Evolutionary conservation across 2,888 invertebrate species (phyloP).

Genomic region (Miltochrista miniata): DNA sequence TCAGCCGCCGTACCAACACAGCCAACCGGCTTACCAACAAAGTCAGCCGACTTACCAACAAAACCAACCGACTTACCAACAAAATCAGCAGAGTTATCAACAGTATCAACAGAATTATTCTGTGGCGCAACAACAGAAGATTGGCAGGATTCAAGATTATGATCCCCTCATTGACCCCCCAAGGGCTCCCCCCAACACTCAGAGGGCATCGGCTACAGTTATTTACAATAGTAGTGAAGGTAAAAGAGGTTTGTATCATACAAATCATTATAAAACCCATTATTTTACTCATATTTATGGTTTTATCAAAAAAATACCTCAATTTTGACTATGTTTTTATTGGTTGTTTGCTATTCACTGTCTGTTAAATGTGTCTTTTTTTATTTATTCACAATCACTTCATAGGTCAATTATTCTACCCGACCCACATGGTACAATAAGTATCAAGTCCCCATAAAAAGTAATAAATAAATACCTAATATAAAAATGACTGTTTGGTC

Average conservation of each 20-base stretch:
- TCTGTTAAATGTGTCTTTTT: too few relatives aligned
- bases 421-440: too few relatives aligned
- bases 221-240: constrained; percentile 88
- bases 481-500: too few relatives aligned
- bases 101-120: constrained; percentile 53
- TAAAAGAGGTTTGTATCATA: constrained; percentile 62
- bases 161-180: constrained; percentile 90
- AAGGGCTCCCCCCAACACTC: constrained; percentile 87
- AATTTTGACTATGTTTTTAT: too few relatives aligned
- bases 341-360: too few relatives aligned
- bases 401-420: too few relatives aligned
- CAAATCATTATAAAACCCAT: background rate
- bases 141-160: constrained; percentile 91
- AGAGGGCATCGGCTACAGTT: constrained; percentile 91
- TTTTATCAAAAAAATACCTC: too few relatives aligned
- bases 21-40: constrained; percentile 8
- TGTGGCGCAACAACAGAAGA: constrained; percentile 63
- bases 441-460: too few relatives aligned
- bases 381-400: too few relatives aligned
- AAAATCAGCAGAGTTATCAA: constrained; percentile 57
- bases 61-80: constrained; percentile 40
- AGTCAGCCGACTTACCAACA: constrained; percentile 21
- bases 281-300: too few relatives aligned
- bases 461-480: too few relatives aligned
- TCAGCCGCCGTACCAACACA: constrained; percentile 24